A percentile compares a stretch with the other conserved stretches of the same genome.
Conservation (phyloP, 2,113 vertebrate genomes). For the Gnathonemus echidnorhynchus region DNA sequence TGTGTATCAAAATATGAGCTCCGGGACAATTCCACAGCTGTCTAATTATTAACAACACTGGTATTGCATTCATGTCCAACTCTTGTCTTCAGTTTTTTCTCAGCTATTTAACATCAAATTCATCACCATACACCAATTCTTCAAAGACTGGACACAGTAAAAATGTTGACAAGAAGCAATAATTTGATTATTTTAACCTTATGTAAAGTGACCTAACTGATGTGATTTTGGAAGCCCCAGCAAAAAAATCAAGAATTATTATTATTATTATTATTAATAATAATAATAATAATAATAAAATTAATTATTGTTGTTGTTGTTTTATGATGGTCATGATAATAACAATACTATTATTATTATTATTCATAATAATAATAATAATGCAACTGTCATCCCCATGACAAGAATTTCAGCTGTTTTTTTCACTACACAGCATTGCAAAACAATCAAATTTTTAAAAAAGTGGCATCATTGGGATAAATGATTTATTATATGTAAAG, state of each 20-base stretch:
- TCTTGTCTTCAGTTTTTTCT: not conserved
- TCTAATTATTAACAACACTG: not conserved
- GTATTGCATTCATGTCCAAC: not conserved
- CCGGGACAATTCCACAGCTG: not conserved
- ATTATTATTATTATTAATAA: not conserved
- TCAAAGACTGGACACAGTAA: not conserved
- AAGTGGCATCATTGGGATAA: conserved; percentile 23
- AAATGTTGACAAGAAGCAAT: not conserved
- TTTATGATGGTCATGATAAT: not conserved
- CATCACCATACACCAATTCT: not conserved
- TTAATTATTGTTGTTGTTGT: not conserved
- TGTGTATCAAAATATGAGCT: not conserved
- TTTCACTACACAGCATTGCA: not conserved
- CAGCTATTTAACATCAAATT: not conserved
- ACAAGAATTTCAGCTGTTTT: not conserved
- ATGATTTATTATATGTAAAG: conserved; percentile 32
- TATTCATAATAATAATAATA: not conserved
- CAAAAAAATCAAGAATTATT: not conserved
- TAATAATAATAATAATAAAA: not conserved
- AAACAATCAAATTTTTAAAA: not conserved
- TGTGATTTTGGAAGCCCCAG: not conserved
- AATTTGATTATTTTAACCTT: not conserved
- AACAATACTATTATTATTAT: no score
- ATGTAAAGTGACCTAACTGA: not conserved
- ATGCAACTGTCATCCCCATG: not conserved